Conservation (phyloP, 2,888 invertebrate species). For the Trachelus iudaicus region DNA sequence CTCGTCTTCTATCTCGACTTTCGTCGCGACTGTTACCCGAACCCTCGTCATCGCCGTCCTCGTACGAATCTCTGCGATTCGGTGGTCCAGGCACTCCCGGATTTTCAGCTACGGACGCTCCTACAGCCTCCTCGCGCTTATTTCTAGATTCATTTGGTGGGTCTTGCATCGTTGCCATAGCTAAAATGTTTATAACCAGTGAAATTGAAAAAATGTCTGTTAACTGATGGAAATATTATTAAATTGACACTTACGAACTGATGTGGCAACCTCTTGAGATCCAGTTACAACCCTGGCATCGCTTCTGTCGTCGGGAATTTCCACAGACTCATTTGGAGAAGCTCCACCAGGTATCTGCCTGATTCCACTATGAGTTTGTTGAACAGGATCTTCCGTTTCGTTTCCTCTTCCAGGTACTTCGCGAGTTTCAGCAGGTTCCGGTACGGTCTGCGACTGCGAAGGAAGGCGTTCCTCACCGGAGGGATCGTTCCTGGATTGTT, state of each 20-base stretch:
- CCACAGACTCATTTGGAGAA: slow-evolving; percentile 52
- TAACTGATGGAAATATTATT: background rate
- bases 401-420: slow-evolving; percentile 58
- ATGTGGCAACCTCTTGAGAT: slow-evolving; percentile 50
- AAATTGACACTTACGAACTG: slow-evolving; percentile 40
- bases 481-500: slow-evolving; percentile 59
- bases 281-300: slow-evolving; percentile 58
- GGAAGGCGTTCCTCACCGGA: slow-evolving; percentile 55
- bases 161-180: slow-evolving; percentile 44
- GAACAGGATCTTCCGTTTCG: slow-evolving; percentile 44
- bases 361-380: slow-evolving; percentile 41
- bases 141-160: slow-evolving; percentile 48
- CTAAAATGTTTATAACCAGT: slow-evolving; percentile 27
- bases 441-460: slow-evolving; percentile 35
- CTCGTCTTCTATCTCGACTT: slow-evolving; percentile 57
- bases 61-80: slow-evolving; percentile 58
- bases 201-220: background rate
- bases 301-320: slow-evolving; percentile 47
- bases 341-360: slow-evolving; percentile 59
- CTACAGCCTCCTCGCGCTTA: slow-evolving; percentile 61
- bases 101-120: slow-evolving; percentile 54
- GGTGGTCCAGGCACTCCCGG: slow-evolving; percentile 42
- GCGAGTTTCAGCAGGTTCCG: slow-evolving; percentile 50
- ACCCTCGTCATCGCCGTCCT: slow-evolving; percentile 60
- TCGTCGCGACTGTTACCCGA: slow-evolving; percentile 59